These are phyloP conservation scores for Actinia tenebrosa DNA, from an alignment of 64 coral and sea anemone genomes.

Conservation along the genomic window DNA sequence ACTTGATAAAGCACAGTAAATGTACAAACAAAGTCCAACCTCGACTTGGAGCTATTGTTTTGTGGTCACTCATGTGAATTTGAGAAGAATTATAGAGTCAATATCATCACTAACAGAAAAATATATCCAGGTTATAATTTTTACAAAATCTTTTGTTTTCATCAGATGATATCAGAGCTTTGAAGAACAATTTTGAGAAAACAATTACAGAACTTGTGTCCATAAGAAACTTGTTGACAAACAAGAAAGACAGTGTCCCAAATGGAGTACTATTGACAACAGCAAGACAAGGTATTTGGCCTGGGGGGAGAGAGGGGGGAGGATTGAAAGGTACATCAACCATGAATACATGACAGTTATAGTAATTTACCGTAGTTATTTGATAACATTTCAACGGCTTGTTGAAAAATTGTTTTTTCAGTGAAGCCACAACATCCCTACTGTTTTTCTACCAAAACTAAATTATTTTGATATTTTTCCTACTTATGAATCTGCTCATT, in stretches of 20 bases:
- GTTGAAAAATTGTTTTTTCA: neutral
- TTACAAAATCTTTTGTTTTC: neutral
- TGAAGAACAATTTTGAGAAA: conserved; percentile 4
- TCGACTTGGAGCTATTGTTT: too few species aligned
- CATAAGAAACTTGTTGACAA: neutral
- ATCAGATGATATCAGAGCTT: neutral
- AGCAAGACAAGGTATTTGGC: neutral
- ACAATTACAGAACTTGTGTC: neutral
- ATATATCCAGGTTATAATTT: neutral
- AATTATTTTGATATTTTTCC: too few species aligned
- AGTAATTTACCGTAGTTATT: too few species aligned
- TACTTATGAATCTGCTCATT: too few species aligned
- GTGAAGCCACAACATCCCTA: too few species aligned
- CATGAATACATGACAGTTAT: neutral
- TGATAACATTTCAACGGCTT: neutral
- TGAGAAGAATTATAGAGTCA: neutral
- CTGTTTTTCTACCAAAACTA: too few species aligned
- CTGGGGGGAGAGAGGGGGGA: neutral
- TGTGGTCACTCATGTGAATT: too few species aligned
- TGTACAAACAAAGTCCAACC: too few species aligned
- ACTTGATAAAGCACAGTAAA: too few species aligned
- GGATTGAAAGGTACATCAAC: too few species aligned
- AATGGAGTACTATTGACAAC: neutral
- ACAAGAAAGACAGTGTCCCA: neutral
- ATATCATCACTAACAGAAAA: neutral